Base-by-base conservation (phyloP, 1,140 invertebrate species). In the Bombus picipes region DNA sequence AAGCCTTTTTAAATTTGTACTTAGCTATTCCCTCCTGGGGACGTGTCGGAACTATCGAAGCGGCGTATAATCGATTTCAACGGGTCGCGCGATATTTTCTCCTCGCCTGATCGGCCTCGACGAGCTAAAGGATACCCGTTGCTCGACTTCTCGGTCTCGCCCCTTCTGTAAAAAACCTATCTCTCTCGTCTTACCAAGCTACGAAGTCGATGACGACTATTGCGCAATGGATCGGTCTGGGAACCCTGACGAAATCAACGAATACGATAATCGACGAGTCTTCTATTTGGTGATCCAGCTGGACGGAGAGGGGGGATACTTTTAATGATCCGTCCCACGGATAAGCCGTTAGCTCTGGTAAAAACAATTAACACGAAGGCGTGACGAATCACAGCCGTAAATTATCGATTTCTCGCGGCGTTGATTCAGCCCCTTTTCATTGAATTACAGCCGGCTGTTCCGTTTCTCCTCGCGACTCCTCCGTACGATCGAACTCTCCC, bases 341-440 rank as follows among this genome's bases (percentile, higher is more conserved):
- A 68, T 41, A 43, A 53, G 41, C 62, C 22, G n/a, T 37, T 37
- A 8, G 73, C 43, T 22, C 12, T 43, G 34, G 28, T 66, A 28
- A 68, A 83, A 83, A 83, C 82, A 83, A 83, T 83, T 83, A 83
- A 78, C 75, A n/a, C 82, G 65, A 70, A 70, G 65, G 74, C 59
- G 82, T 57, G 82, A 83, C 82, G 82, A 70, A 53, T 78, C 22
- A 22, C n/a, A 13, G n/a, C 65, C 65, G 62, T 83, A 83, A 83
- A 83, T 83, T 77, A 83, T 83, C 82, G 47, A 78, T 83, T 78
- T 70, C 65, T 78, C 74, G 65, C 65, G 43, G 82, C 62, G 74
- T 59, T 70, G 59, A 77, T 68, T 73, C 57, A 41, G 43, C 59
- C 32, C n/a, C 72, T 47, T 66, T 75, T 25, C 65, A 66, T 83